Base-by-base conservation (phyloP, 2,797 vertebrate genomes). In the Microhierax caerulescens region DNA sequence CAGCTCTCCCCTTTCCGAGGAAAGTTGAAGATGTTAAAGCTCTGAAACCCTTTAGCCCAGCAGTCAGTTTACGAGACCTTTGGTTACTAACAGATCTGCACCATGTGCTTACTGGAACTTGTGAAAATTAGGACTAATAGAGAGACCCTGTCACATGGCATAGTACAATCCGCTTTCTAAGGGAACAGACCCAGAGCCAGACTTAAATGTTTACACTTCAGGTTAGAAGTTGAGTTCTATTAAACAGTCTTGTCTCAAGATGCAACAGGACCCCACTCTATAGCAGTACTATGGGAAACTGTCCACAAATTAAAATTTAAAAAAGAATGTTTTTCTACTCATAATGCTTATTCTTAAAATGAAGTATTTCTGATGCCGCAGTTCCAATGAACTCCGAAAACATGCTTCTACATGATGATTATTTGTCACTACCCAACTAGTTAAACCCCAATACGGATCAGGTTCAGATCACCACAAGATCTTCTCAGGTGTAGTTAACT, bases 331-430 rank as follows among this genome's bases (percentile, higher is more conserved):
- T 19, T 61, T 88, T 36, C 50, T 57, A 57, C 10, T 36, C 39
- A 12, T 4, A 79, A 83, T 19, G 11, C 22, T 37, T 39, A 19
- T 6, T 3, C 65, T 78, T 61, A 48, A 70, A 82, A 41, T 3
- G 14, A 34, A 70, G 56, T 10, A 16, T 17, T 74, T 30, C 34
- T 4, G 1, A 77, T 18, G 3, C 10, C 51, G 50, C 13, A 45
- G 51, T 9, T 83, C 43, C 34, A 85, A 3, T 12, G 32, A 84
- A 47, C 19, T 28, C 61, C 50, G 45, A 10, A 78, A 60, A 57
- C 41, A 28, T 7, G 9, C 22, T 82, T 74, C 36, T 41, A 16
- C 0, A 0, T 12, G 15, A 56, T 1, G 4, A 81, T 5, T n/a
- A 37, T n/a, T 13, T 48, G 9, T 36, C 34, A 39, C 12, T 54